Evolutionary conservation across 1,140 invertebrate genomes (phyloP), one percentile per base, ranked within the genome.

Genomic region (Drosophila subobscura): DNA sequence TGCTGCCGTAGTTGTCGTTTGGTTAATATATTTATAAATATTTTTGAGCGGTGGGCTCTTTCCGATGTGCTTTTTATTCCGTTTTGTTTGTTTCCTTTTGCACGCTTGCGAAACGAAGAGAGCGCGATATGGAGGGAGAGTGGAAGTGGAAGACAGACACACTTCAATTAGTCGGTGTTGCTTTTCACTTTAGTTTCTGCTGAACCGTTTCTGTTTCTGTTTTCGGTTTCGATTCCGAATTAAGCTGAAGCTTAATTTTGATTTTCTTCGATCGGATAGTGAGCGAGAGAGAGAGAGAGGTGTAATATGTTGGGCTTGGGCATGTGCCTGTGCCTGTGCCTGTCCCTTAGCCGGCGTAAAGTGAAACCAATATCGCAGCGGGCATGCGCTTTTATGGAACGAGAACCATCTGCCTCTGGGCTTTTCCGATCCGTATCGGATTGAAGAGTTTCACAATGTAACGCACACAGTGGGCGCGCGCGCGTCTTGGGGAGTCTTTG

Each of bases 81-180:
- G 80, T 67, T 85, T 85, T 80, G 68, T 80, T 86, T 86, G 73
- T 80, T 86, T 86, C 77, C 77, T 81, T 85, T 85, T 77, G 55
- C 68, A 71, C 77, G 68, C 55, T 68, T 79, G 37, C 67, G 42
- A 37, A 37, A 12, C 33, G 33, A 37, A 37, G 10, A 37, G 33
- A 37, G 33, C 33, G 33, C 3, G 33, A 12, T 37, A 12, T 12
- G 33, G 10, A 37, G 33, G 10, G 33, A 37, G 33, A 37, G 33
- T 12, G 10, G 16, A 20, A 56, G 45, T 25, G 59, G 44, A 49
- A 52, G 44, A 27, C 59, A 51, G 53, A 60, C 77, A 60, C 77
- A 81, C 83, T 88, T 78, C 47, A 72, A 72, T 88, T 88, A 81
- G 72, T 84, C 61, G 80, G 37, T 68, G 16, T 64, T 72, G 59